Percentiles rank a stretch among this genome's conserved stretches.
Evolutionary conservation across 2,113 vertebrate genomes (phyloP).

Genomic region (Mirounga angustirostris): DNA sequence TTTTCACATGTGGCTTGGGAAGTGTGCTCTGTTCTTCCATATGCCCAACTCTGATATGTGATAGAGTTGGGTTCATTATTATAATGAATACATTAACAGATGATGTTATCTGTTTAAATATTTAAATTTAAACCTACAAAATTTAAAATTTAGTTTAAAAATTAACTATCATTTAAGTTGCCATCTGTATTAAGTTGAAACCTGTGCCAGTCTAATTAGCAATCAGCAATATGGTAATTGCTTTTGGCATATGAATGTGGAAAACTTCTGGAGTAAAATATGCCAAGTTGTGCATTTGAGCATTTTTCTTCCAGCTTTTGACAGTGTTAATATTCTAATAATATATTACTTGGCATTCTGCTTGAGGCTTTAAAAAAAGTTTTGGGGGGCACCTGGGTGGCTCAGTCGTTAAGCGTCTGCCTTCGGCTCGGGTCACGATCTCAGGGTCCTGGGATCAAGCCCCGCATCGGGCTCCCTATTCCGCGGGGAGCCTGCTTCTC

Average conservation of each 20-base stretch:
- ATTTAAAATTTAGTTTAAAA: conserved; percentile 73
- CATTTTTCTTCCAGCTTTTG: conserved; percentile 20
- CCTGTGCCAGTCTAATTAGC: conserved; percentile 70
- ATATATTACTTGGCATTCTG: background rate
- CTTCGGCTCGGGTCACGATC: too few species aligned
- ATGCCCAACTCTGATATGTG: background rate
- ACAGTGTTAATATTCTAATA: conserved; percentile 40
- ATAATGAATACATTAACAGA: conserved; percentile 28
- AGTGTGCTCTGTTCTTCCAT: background rate
- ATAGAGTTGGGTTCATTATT: background rate
- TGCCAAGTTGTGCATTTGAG: conserved; percentile 49
- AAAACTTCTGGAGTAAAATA: conserved; percentile 61
- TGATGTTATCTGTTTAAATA: conserved; percentile 68
- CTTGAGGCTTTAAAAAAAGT: background rate
- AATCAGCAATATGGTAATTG: conserved; percentile 78
- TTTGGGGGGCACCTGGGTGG: too few species aligned
- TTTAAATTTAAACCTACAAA: conserved; percentile 64
- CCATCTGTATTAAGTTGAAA: conserved; percentile 71
- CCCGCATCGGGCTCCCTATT: too few species aligned
- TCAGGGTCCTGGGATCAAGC: too few species aligned
- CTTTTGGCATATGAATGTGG: conserved; percentile 56
- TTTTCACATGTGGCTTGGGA: background rate
- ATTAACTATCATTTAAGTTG: conserved; percentile 72
- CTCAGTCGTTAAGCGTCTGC: too few species aligned
- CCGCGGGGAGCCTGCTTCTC: too few species aligned